A percentile compares a stretch with the other conserved stretches of the same genome.
phyloP scores from a whole-genome alignment of 2,888 invertebrate species.

The Leptura quadrifasciata region DNA sequence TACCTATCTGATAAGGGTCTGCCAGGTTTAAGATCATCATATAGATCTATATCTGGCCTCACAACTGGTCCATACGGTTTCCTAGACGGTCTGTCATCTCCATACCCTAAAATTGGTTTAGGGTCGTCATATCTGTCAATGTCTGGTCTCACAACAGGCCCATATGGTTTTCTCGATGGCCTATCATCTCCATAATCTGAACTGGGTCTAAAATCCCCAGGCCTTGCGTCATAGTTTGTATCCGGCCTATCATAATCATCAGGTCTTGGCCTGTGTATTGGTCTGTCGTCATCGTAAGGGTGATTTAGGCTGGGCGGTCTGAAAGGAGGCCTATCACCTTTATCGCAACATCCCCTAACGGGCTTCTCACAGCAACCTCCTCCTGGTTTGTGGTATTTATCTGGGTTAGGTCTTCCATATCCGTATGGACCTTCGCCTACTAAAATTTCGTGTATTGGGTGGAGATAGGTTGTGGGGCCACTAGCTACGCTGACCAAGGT shows the following conservation, averaged over 20 bases:
- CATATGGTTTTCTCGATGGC: conserved; percentile 38
- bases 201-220: conserved; percentile 25
- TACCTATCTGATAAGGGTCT: conserved; percentile 37
- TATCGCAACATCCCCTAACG: conserved; percentile 16
- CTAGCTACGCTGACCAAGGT: conserved; percentile 65
- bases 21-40: conserved; percentile 30
- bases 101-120: conserved; percentile 38
- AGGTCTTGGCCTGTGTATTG: conserved; percentile 47
- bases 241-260: background rate
- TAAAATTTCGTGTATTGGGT: conserved; percentile 64
- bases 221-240: conserved; percentile 41
- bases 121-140: conserved; percentile 30
- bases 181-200: conserved; percentile 38
- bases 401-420: conserved; percentile 34
- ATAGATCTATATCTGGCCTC: conserved; percentile 36
- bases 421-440: conserved; percentile 54
- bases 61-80: conserved; percentile 35
- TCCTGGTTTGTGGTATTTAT: conserved; percentile 35
- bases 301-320: conserved; percentile 51
- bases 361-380: conserved; percentile 40
- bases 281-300: conserved; percentile 32
- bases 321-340: conserved; percentile 44
- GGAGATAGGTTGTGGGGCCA: conserved; percentile 62
- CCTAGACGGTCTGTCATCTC: conserved; percentile 31
- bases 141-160: conserved; percentile 31